Conservation (phyloP, 2,113 vertebrate genomes). For the Monarcha castaneiventris region DNA sequence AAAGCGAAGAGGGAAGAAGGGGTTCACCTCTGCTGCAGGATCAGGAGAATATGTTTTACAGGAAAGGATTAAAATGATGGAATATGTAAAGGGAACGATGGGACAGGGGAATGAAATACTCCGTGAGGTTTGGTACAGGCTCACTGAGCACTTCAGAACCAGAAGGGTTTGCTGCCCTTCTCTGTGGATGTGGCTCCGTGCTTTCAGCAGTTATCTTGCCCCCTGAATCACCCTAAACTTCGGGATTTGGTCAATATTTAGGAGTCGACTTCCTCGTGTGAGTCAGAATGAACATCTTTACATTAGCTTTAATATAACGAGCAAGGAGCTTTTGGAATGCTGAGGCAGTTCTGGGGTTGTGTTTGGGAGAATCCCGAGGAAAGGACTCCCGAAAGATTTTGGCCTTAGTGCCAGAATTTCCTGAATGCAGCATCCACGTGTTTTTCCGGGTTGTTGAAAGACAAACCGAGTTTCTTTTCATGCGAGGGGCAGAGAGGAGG, state of each 20-base stretch:
- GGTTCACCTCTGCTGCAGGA: accelerated
- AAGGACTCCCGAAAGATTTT: background rate
- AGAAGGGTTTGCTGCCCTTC: accelerated
- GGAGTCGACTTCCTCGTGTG: accelerated
- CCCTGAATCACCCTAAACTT: accelerated
- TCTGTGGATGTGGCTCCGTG: background rate
- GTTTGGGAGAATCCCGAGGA: background rate
- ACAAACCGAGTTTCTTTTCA: background rate
- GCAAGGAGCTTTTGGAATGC: background rate
- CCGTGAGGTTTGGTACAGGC: accelerated
- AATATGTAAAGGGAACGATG: accelerated
- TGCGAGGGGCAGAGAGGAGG: background rate
- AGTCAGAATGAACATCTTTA: accelerated
- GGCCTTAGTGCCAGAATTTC: background rate
- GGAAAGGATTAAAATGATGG: background rate
- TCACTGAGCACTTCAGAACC: accelerated
- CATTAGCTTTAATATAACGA: accelerated
- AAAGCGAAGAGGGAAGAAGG: accelerated
- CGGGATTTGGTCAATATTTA: background rate
- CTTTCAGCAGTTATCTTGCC: background rate
- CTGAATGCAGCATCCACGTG: background rate
- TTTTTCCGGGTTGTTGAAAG: background rate
- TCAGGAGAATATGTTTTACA: accelerated
- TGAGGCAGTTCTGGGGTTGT: background rate
- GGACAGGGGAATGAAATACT: accelerated